Conservation (phyloP, 2,888 invertebrate species). For the Himalopsyche tibetana region DNA sequence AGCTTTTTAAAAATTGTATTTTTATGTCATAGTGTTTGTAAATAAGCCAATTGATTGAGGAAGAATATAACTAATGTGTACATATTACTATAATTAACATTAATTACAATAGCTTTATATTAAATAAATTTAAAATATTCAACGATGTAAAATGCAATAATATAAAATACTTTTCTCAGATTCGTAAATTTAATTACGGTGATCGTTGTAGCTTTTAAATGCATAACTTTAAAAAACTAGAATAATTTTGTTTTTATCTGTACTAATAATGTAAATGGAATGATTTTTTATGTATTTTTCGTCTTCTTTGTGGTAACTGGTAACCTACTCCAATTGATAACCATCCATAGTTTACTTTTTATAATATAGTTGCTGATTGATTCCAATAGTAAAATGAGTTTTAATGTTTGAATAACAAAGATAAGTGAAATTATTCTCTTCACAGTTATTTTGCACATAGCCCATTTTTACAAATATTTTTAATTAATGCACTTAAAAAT, state of each 20-base stretch:
- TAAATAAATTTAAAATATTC: conserved; percentile 42
- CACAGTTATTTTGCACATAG: too few relatives aligned
- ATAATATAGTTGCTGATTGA: too few relatives aligned
- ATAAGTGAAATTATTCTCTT: too few relatives aligned
- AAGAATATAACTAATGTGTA: not conserved
- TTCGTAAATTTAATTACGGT: conserved; percentile 43
- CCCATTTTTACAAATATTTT: too few relatives aligned
- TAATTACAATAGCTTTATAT: not conserved
- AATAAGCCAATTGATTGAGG: not conserved
- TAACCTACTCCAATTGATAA: not conserved
- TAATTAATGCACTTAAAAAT: too few relatives aligned
- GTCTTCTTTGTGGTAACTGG: not conserved
- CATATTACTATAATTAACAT: not conserved
- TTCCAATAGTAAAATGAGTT: too few relatives aligned
- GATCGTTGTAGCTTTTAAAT: not conserved
- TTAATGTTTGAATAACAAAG: too few relatives aligned
- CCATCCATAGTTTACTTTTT: too few relatives aligned
- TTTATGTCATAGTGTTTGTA: not conserved
- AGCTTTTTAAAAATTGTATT: not conserved
- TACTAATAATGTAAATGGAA: conserved; percentile 1
- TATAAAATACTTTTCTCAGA: conserved; percentile 48
- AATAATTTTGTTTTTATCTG: conserved; percentile 40
- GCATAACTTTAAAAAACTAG: conserved; percentile 31
- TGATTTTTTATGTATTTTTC: not conserved
- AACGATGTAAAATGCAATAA: conserved; percentile 65